Evolutionary conservation across 2,888 invertebrate genomes (phyloP), one percentile per base, ranked within the genome.

Genomic region (Hemistola chrysoprasaria): DNA sequence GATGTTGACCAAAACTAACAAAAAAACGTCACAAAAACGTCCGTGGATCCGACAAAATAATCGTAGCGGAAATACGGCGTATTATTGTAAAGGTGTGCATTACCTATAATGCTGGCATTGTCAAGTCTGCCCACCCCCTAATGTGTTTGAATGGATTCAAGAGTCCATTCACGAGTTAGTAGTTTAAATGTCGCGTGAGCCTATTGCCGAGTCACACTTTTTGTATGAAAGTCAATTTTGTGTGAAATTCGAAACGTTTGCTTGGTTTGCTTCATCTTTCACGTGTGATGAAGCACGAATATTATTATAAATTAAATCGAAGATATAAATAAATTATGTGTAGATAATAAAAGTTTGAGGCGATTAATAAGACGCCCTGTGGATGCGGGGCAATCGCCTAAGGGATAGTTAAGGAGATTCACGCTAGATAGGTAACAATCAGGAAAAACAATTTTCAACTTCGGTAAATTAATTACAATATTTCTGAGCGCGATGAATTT

Each of bases 111-210:
- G 58, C 56, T 48, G 28, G 41, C 52, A 62, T 62, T 60, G 50
- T 44, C 34, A 29, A 8, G 10, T 21, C 35, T 49, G 47, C 59
- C 60, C 48, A 50, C 61, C 59, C 54, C 47, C 36, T 28, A 30
- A 29, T n/a, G 9, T 3, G 34, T 33, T 33, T 62, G 51, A 60
- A 64, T 58, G 40, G 50, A 31, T 47, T 34, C 32, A 40, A 52
- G 64, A 62, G 55, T 57, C 65, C 56, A 65, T 65, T 65, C 65
- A 42, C n/a, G 22, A 22, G 24, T 55, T 53, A 61, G 57, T 62
- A 56, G 30, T 55, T 62, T 59, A 59, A 63, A 65, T 65, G 65
- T 62, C 62, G 58, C 66, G 62, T 64, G 53, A 65, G 59, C 49
- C 52, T 53, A 57, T 58, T 59, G 53, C n/a, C n/a, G n/a, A n/a